These are phyloP conservation scores for Cottoperca gobio DNA, from an alignment of 2,797 vertebrate species.

Conservation along the genomic window DNA sequence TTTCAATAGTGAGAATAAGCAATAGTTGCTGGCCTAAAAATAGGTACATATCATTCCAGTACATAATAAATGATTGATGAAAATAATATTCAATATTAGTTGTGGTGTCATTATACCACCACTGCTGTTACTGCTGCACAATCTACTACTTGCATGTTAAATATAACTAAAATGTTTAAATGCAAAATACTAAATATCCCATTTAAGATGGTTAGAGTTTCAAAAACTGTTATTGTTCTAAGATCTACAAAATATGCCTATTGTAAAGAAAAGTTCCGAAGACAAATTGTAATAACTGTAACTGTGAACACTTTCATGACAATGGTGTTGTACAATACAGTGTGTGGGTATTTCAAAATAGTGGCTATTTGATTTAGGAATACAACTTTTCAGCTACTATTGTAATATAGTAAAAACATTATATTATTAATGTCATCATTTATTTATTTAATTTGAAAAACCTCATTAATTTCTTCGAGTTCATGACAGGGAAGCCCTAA, in stretches of 20 bases:
- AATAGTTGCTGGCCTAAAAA: background rate
- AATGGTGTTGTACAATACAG: background rate
- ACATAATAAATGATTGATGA: background rate
- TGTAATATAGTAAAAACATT: background rate
- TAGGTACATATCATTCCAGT: too few relatives aligned
- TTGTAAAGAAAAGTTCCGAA: background rate
- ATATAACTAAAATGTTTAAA: background rate
- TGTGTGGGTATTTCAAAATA: background rate
- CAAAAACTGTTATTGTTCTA: background rate
- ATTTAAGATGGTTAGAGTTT: too few relatives aligned
- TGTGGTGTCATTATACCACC: background rate
- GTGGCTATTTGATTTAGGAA: background rate
- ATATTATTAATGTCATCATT: conserved; percentile 30
- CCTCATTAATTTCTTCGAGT: conserved; percentile 16
- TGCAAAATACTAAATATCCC: background rate
- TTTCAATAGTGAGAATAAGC: background rate
- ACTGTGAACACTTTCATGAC: background rate
- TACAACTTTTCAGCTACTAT: conserved; percentile 13
- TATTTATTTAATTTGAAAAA: conserved; percentile 44
- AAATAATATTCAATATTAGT: background rate
- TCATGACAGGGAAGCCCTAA: conserved; percentile 31
- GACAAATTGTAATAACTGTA: background rate
- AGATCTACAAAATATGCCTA: background rate
- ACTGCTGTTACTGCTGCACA: background rate
- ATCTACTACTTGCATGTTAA: background rate